These are phyloP conservation scores for Tinea trinotella DNA, from an alignment of 2,888 invertebrate species.

Conservation along the genomic window DNA sequence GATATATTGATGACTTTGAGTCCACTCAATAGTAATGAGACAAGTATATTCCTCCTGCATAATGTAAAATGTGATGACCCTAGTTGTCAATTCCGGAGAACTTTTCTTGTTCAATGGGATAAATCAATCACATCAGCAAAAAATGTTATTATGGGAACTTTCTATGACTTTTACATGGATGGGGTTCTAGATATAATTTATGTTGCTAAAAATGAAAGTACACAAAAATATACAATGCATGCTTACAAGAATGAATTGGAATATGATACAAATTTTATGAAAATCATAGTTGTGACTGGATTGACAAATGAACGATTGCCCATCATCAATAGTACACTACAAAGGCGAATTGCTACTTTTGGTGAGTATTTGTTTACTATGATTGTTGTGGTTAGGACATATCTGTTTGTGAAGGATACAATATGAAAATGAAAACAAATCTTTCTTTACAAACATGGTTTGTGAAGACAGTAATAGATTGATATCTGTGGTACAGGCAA, in stretches of 20 bases:
- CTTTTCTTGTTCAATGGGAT: constrained; percentile 85
- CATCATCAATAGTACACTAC: constrained; percentile 80
- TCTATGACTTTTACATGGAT: constrained; percentile 95
- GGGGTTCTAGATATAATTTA: constrained; percentile 93
- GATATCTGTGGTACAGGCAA: no score
- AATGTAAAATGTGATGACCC: constrained; percentile 80
- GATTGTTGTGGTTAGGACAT: background rate
- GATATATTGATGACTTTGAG: constrained; percentile 86
- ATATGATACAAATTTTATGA: constrained; percentile 96
- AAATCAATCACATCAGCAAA: constrained; percentile 79
- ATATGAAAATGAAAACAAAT: no score
- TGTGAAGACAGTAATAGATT: no score
- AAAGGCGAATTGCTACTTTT: constrained; percentile 83
- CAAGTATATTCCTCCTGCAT: constrained; percentile 81
- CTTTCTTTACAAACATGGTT: no score
- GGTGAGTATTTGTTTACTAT: constrained; percentile 53
- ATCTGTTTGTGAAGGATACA: no score
- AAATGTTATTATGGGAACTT: constrained; percentile 86
- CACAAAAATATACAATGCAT: constrained; percentile 73
- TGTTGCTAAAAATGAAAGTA: constrained; percentile 69
- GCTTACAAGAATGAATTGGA: constrained; percentile 91
- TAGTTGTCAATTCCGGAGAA: constrained; percentile 78
- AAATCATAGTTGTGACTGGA: constrained; percentile 94
- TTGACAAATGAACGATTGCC: constrained; percentile 79
- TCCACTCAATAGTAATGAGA: constrained; percentile 52